These are phyloP conservation scores for Riptortus pedestris DNA, from an alignment of 1,140 invertebrate genomes.

Conservation along the genomic window DNA sequence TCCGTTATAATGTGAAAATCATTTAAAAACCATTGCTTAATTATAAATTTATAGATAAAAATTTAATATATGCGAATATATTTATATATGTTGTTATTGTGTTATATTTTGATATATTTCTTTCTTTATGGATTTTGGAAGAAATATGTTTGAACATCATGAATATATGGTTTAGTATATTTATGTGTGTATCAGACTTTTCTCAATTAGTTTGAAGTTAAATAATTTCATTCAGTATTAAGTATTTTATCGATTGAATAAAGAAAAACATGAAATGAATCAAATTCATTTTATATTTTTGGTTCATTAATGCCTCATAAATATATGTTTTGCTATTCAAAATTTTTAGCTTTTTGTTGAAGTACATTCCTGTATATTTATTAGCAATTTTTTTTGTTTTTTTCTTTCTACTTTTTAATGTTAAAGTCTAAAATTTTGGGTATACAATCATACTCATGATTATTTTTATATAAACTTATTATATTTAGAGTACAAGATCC, in stretches of 20 bases:
- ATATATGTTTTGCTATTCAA: no score
- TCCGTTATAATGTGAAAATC: not conserved
- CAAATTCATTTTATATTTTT: no score
- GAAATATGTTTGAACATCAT: not conserved
- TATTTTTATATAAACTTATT: no score
- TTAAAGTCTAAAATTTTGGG: no score
- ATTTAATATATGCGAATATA: constrained; percentile 8
- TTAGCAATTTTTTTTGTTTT: no score
- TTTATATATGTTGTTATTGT: constrained; percentile 6
- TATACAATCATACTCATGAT: no score
- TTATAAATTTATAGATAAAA: constrained; percentile 2
- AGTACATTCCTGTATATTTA: no score
- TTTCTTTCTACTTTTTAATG: no score
- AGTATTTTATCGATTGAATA: not conserved
- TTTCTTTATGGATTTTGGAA: not conserved
- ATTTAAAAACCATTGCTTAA: not conserved
- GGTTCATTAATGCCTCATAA: no score
- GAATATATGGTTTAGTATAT: not conserved
- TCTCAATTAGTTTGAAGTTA: not conserved
- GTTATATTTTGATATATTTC: not conserved
- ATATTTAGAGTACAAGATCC: no score
- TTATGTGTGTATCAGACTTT: not conserved
- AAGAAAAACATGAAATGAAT: not conserved
- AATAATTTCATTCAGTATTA: not conserved
- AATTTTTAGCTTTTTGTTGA: no score